Percentiles rank a stretch among this genome's conserved stretches.
phyloP scores from a whole-genome alignment of 2,888 invertebrate genomes.

The Drosophila rubida region DNA sequence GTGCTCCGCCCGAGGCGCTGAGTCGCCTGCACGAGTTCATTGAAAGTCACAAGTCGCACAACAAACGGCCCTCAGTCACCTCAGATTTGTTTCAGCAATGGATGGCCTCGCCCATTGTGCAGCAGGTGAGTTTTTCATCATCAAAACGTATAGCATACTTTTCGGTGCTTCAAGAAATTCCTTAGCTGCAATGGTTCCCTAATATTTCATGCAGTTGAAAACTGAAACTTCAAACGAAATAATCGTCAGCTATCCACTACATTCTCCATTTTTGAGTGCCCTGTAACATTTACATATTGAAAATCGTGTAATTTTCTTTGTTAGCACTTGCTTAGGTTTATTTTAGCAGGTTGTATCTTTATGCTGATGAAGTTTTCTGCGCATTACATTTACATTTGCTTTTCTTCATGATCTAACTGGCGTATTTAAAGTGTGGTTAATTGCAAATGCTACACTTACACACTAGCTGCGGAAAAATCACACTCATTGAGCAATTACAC shows the following conservation, averaged over 20 bases:
- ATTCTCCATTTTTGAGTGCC: background rate
- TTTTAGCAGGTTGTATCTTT: constrained; percentile 6
- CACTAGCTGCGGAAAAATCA: background rate
- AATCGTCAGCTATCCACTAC: background rate
- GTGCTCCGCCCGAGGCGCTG: constrained; percentile 89
- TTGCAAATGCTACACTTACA: background rate
- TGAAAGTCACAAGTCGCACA: constrained; percentile 86
- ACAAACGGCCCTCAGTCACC: constrained; percentile 90
- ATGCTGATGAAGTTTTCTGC: background rate
- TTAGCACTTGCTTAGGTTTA: constrained; percentile 17
- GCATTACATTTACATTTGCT: constrained; percentile 10
- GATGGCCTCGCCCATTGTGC: constrained; percentile 90
- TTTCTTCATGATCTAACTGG: background rate
- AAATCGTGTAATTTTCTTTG: constrained; percentile 14
- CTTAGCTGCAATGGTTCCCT: no score
- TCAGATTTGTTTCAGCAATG: constrained; percentile 94
- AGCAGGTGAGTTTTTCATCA: constrained; percentile 87
- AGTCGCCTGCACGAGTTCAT: constrained; percentile 87
- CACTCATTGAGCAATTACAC: background rate
- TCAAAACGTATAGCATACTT: constrained; percentile 11
- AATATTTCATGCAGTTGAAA: constrained; percentile 11
- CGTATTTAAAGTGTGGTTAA: background rate
- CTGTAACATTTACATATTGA: constrained; percentile 2
- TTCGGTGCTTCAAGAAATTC: background rate
- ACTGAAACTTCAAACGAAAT: constrained; percentile 5